phyloP scores from a whole-genome alignment of 1,140 invertebrate species.

The Centruroides sculpturatus region DNA sequence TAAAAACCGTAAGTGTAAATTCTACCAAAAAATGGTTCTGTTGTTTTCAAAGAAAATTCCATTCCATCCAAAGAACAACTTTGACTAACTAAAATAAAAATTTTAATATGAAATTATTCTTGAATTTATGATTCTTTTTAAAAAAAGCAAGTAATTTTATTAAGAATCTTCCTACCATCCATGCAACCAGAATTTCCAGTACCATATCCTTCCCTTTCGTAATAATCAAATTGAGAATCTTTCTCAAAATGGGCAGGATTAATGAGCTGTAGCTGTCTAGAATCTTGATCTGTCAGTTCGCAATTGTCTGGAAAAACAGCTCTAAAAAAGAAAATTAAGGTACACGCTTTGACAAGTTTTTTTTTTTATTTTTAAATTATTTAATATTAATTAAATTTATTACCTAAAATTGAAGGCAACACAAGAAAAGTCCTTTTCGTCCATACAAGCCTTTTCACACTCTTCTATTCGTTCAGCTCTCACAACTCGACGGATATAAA shows the following conservation, averaged over 20 bases:
- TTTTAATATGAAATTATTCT: background rate
- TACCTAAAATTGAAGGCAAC: conserved; percentile 52
- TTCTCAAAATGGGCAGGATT: conserved; percentile 71
- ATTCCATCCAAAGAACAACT: conserved; percentile 83
- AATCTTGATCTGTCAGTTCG: conserved; percentile 71
- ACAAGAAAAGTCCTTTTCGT: conserved; percentile 67
- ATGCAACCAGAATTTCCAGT: conserved; percentile 12
- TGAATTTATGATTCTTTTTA: too few relatives aligned
- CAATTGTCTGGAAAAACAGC: conserved; percentile 49
- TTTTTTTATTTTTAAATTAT: background rate
- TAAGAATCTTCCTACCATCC: conserved; percentile 15
- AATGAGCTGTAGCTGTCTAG: conserved; percentile 62
- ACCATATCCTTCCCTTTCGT: conserved; percentile 41
- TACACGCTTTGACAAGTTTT: background rate
- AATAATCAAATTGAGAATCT: conserved; percentile 69
- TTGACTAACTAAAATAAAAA: conserved; percentile 40
- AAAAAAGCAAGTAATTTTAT: background rate
- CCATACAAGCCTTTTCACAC: conserved; percentile 67
- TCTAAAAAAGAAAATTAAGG: conserved; percentile 37
- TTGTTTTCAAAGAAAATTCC: conserved; percentile 75
- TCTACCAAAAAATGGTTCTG: conserved; percentile 70
- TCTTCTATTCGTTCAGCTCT: conserved; percentile 53
- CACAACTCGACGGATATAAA: conserved; percentile 57
- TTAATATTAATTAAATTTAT: conserved; percentile 1
- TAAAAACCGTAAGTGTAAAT: conserved; percentile 87